Percentiles rank a stretch among this genome's conserved stretches.
phyloP scores from a whole-genome alignment of 2,888 invertebrate genomes.

The Drosophila birchii region DNA sequence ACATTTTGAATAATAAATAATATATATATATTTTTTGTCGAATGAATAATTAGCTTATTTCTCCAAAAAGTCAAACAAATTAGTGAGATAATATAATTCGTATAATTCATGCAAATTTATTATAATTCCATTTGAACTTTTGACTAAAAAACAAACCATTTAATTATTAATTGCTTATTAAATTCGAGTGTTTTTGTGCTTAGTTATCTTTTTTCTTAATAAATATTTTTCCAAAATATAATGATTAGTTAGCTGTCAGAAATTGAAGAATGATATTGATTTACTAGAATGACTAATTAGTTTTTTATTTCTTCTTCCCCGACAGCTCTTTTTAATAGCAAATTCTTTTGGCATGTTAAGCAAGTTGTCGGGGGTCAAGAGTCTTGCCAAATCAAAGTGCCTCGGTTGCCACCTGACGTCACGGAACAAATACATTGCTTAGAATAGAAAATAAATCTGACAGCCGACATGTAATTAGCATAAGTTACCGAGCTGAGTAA shows the following conservation, averaged over 20 bases:
- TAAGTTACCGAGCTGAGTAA: constrained; percentile 13
- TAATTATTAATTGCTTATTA: not conserved
- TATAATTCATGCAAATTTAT: constrained; percentile 1
- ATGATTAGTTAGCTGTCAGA: constrained; percentile 22
- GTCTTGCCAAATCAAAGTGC: constrained; percentile 17
- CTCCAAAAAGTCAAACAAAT: not conserved
- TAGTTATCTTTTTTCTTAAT: not conserved
- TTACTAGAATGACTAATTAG: constrained; percentile 3
- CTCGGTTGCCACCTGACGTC: constrained; percentile 35
- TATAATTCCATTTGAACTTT: not conserved
- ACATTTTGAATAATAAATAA: not conserved
- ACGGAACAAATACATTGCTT: constrained; percentile 6
- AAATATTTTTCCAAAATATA: not conserved
- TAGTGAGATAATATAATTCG: not conserved
- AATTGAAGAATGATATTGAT: constrained; percentile 12
- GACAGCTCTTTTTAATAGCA: not conserved
- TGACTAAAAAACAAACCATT: not conserved
- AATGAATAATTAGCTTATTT: not conserved
- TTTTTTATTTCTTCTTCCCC: constrained; percentile 1
- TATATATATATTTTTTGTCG: not conserved
- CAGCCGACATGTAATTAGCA: constrained; percentile 36
- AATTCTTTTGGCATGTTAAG: constrained; percentile 16
- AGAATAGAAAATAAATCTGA: constrained; percentile 24
- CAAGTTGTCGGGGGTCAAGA: constrained; percentile 23
- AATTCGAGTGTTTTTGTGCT: constrained; percentile 2